These are phyloP conservation scores for Drosophila demipolita DNA, from an alignment of 2,888 invertebrate genomes.

Conservation along the genomic window DNA sequence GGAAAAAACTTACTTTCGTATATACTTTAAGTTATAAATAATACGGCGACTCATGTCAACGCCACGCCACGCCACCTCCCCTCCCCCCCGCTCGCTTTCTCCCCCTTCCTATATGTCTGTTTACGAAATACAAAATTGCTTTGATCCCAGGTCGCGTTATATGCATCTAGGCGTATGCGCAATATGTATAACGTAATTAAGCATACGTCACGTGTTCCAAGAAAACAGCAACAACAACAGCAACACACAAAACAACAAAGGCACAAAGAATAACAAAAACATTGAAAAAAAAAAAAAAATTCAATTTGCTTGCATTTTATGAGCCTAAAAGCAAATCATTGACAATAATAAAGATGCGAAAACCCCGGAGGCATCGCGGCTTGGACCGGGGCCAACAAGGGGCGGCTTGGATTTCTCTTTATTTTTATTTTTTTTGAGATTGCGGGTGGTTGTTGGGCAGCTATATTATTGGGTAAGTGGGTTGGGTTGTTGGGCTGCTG, in stretches of 20 bases:
- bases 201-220: constrained; percentile 53
- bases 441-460: neutral
- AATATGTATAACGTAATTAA: constrained; percentile 52
- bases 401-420: constrained; percentile 9
- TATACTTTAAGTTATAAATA: neutral
- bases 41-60: neutral
- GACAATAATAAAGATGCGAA: constrained; percentile 71
- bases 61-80: neutral
- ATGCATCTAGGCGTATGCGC: constrained; percentile 47
- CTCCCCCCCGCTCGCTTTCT: neutral
- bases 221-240: constrained; percentile 2
- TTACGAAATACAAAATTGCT: neutral
- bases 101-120: neutral
- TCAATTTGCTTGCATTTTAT: constrained; percentile 79
- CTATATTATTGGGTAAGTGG: neutral
- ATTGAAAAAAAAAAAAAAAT: constrained; percentile 54
- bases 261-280: constrained; percentile 16
- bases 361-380: constrained; percentile 22
- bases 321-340: constrained; percentile 76
- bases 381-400: constrained; percentile 46
- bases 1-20: neutral
- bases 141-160: constrained; percentile 8
- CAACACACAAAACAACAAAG: neutral
- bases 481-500: constrained; percentile 1
- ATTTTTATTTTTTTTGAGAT: neutral